These are phyloP conservation scores for Leuciscus waleckii DNA, from an alignment of 2,797 vertebrate genomes.

Conservation along the genomic window DNA sequence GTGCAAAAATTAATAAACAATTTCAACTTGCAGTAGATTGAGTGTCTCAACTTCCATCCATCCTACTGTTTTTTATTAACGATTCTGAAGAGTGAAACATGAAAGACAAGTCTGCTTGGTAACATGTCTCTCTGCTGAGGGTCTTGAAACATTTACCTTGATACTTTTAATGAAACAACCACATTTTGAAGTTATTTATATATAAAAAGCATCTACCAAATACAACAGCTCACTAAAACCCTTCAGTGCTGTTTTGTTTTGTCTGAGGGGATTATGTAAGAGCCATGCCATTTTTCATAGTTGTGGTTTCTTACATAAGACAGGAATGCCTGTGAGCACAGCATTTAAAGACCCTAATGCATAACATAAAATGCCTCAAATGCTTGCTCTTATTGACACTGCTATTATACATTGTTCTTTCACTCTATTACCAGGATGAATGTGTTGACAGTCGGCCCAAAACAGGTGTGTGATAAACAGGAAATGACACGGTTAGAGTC, in stretches of 20 bases:
- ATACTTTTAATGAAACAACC: too few relatives aligned
- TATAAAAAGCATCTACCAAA: neutral
- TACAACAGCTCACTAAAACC: neutral
- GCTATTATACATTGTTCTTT: neutral
- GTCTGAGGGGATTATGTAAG: constrained; percentile 22
- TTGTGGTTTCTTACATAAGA: constrained; percentile 9
- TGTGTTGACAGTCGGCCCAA: neutral
- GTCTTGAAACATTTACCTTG: neutral
- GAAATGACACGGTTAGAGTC: neutral
- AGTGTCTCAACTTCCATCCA: neutral
- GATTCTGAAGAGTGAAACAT: neutral
- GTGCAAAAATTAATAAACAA: constrained; percentile 21
- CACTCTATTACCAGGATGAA: constrained; percentile 50
- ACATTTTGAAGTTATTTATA: too few relatives aligned
- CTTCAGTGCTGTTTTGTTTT: neutral
- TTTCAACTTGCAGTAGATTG: neutral
- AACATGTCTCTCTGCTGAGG: neutral
- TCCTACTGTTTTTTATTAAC: neutral
- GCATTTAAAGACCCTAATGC: neutral
- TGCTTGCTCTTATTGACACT: neutral
- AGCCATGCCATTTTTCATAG: neutral
- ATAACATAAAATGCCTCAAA: neutral
- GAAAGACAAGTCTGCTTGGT: too few relatives aligned
- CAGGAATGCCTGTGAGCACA: neutral
- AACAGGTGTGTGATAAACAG: constrained; percentile 24